These are phyloP conservation scores for Lepidocyrtoides sp. DNA, from an alignment of 2,888 invertebrate genomes.

Conservation along the genomic window DNA sequence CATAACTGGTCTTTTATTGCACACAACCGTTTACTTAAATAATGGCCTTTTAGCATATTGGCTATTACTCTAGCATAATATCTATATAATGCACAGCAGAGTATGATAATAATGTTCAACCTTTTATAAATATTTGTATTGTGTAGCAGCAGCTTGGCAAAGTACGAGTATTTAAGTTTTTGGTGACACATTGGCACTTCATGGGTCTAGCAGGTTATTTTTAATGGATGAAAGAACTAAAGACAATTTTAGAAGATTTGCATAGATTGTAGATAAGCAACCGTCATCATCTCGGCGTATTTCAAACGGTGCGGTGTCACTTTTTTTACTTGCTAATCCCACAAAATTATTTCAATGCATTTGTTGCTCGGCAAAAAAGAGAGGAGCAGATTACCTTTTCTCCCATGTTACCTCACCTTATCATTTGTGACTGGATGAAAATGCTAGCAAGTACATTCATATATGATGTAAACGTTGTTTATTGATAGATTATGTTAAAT, in stretches of 20 bases:
- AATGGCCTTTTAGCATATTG: slow-evolving; percentile 20
- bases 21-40: slow-evolving; percentile 44
- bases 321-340: slow-evolving; percentile 23
- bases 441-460: no score
- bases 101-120: not conserved
- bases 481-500: no score
- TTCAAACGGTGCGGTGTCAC: slow-evolving; percentile 20
- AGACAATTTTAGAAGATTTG: slow-evolving; percentile 55
- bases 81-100: not conserved
- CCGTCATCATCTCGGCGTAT: slow-evolving; percentile 52
- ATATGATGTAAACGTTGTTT: not conserved
- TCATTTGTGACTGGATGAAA: no score
- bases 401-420: not conserved
- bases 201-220: slow-evolving; percentile 50
- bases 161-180: not conserved
- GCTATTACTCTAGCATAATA: not conserved
- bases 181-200: slow-evolving; percentile 35
- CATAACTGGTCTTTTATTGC: slow-evolving; percentile 58
- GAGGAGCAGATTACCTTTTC: slow-evolving; percentile 6
- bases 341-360: not conserved
- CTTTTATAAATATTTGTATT: not conserved
- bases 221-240: slow-evolving; percentile 49
- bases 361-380: not conserved
- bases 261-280: slow-evolving; percentile 37
- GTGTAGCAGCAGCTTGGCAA: not conserved